These are phyloP conservation scores for Ylistrum balloti DNA, from an alignment of 1,140 invertebrate genomes.

Conservation along the genomic window DNA sequence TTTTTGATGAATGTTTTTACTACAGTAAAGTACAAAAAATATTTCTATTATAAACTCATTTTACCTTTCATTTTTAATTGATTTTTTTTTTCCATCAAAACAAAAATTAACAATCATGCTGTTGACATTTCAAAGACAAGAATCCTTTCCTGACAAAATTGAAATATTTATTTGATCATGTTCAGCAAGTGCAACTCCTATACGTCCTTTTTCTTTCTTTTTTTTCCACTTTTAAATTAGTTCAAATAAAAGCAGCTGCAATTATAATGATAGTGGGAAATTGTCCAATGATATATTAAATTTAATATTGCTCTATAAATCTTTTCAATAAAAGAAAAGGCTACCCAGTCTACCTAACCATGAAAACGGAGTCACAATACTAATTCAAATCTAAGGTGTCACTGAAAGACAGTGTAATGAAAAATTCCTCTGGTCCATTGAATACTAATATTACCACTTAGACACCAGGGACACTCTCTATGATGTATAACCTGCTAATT, in stretches of 20 bases:
- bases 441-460: not conserved
- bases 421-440: not conserved
- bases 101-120: no score
- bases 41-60: no score
- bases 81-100: no score
- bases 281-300: not conserved
- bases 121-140: not conserved
- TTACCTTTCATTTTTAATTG: no score
- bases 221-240: not conserved
- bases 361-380: slow-evolving; percentile 17
- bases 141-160: not conserved
- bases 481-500: not conserved
- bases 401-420: not conserved
- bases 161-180: not conserved
- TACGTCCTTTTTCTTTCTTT: not conserved
- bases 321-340: not conserved
- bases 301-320: not conserved
- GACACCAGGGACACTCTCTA: no score
- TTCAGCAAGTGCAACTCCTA: not conserved
- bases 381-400: not conserved
- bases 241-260: not conserved
- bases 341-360: not conserved
- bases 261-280: not conserved
- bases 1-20: not conserved
- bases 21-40: no score